Conservation (phyloP, 2,888 invertebrate species). For the Nemapogon koenigi region DNA sequence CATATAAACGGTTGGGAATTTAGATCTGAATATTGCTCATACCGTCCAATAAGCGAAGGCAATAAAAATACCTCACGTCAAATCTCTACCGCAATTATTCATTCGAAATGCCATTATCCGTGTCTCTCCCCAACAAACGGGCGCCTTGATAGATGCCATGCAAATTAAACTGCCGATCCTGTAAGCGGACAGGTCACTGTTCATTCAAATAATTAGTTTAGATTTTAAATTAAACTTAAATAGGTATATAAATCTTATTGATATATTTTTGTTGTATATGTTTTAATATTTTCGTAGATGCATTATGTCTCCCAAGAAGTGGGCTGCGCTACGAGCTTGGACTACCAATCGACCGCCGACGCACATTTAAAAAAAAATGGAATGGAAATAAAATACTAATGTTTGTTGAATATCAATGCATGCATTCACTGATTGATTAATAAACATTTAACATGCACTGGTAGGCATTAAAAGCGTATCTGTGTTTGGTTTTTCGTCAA, state of each 20-base stretch:
- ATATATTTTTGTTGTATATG: too few relatives aligned
- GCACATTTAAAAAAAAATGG: background rate
- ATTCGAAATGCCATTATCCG: constrained; percentile 45
- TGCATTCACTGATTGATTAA: too few relatives aligned
- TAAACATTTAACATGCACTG: too few relatives aligned
- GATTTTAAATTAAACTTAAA: too few relatives aligned
- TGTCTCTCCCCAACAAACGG: constrained; percentile 9
- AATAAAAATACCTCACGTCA: constrained; percentile 58
- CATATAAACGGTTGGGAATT: too few relatives aligned
- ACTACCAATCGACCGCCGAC: too few relatives aligned
- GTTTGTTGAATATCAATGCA: too few relatives aligned
- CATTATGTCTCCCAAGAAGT: too few relatives aligned
- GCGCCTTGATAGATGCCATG: constrained; percentile 14
- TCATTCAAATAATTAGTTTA: too few relatives aligned
- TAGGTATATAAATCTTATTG: too few relatives aligned
- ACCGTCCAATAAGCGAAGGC: constrained; percentile 23
- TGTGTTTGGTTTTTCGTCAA: background rate
- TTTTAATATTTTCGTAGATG: too few relatives aligned
- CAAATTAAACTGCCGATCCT: constrained; percentile 21
- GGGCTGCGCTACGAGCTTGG: too few relatives aligned
- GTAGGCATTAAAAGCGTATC: background rate
- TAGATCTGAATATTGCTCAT: constrained; percentile 30
- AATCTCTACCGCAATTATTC: constrained; percentile 52
- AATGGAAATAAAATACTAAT: background rate
- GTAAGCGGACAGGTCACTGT: constrained; percentile 7